Base-by-base conservation (phyloP, 2,113 vertebrate species). In the Rhipidura dahli region DNA sequence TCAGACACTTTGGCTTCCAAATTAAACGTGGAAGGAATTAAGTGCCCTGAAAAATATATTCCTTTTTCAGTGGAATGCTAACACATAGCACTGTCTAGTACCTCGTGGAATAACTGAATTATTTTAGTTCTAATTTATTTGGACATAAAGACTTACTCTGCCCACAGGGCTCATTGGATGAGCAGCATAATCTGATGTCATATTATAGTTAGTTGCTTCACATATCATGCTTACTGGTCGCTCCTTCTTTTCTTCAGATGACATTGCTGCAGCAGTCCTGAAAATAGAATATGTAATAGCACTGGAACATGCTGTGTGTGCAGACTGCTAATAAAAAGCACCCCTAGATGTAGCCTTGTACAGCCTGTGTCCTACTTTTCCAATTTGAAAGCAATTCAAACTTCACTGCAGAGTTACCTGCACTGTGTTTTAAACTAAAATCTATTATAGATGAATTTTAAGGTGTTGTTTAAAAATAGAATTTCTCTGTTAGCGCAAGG, bases 231-330 rank as follows among this genome's bases (percentile, higher is more conserved):
- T 99, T 77, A 98, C 70, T 39, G 98, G 98, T 68, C 98, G 98
- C 49, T 99, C 99, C 97, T 99, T 99, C 97, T 99, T 99, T 90
- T 99, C 99, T 97, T 98, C 98, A 76, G 98, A 98, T 42, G 99
- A 98, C 96, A 98, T 98, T 97, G 98, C 98, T 83, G 98, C 96
- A 88, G 98, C 97, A 60, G 99, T 97, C 97, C 99, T 99, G 96
- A 90, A 98, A 97, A 97, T 15, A 97, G 45, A 98, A 84, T 65
- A 96, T 20, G 79, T 83, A 73, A 97, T 91, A 97, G 90, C 24
- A 79, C 65, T 44, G 30, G 63, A 97, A 92, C 60, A 79, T 83
- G 85, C 77, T 89, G 60, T 76, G 53, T 69, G 40, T 54, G 71
- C 54, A 90, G 73, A 70, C 19, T 45, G 59, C 82, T 94, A 91